These are phyloP conservation scores for Hydrotaea diabolus DNA, from an alignment of 2,888 invertebrate genomes.

Conservation along the genomic window DNA sequence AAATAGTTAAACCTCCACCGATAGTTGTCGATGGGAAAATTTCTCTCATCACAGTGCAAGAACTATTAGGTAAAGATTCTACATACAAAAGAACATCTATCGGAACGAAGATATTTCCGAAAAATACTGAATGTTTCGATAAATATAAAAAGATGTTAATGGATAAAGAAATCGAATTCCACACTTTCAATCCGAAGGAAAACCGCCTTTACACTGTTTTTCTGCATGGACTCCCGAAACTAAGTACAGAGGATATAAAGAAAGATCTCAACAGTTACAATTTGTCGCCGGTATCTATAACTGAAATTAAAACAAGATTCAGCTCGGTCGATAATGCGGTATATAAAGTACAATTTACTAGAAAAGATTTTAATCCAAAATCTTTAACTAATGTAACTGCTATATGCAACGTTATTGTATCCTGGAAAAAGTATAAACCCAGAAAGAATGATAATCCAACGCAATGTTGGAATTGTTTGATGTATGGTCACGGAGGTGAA, in stretches of 20 bases:
- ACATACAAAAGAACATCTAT: constrained; percentile 44
- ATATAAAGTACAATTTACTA: constrained; percentile 33
- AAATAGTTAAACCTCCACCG: constrained; percentile 37
- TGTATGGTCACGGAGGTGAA: constrained; percentile 49
- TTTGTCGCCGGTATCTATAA: constrained; percentile 9
- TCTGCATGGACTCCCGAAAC: constrained; percentile 43
- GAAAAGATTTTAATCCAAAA: constrained; percentile 36
- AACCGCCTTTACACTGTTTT: constrained; percentile 30
- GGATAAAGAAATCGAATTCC: constrained; percentile 36
- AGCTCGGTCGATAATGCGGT: constrained; percentile 30
- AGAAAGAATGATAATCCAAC: constrained; percentile 24
- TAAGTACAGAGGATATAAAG: constrained; percentile 11
- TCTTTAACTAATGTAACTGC: constrained; percentile 22
- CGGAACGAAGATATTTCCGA: constrained; percentile 40
- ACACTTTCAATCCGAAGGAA: constrained; percentile 41
- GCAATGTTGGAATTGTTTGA: constrained; percentile 24
- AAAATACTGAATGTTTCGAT: constrained; percentile 5
- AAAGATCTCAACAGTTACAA: constrained; percentile 27
- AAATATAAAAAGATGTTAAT: constrained; percentile 22
- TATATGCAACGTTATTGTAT: constrained; percentile 32
- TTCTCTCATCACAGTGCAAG: not conserved
- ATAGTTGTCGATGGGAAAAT: constrained; percentile 20
- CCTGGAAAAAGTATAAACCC: constrained; percentile 2
- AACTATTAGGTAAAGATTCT: constrained; percentile 31
- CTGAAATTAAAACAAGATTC: constrained; percentile 13